Conservation (phyloP, 1,140 invertebrate species). For the Micrasema minimum region DNA sequence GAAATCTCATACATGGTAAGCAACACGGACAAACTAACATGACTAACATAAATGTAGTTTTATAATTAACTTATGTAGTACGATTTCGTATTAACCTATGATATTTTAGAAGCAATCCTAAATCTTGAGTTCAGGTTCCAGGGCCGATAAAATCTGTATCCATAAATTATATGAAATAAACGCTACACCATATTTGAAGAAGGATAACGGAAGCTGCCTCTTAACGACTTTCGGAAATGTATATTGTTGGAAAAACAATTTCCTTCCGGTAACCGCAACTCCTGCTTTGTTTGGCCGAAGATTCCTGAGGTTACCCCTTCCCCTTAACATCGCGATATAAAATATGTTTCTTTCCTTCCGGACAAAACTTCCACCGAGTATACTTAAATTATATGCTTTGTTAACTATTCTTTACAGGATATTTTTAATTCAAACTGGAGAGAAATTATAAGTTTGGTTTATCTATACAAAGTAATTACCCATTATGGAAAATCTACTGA, state of each 20-base stretch:
- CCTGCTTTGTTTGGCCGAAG: constrained; percentile 35
- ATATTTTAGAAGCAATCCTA: no score
- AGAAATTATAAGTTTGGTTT: no score
- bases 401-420: no score
- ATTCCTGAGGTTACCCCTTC: constrained; percentile 8
- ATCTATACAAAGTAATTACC: no score
- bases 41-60: no score
- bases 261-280: constrained; percentile 50
- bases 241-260: constrained; percentile 55
- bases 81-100: no score
- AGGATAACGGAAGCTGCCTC: constrained; percentile 31
- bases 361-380: constrained; percentile 5
- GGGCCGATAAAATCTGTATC: constrained; percentile 33
- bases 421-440: no score
- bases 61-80: no score
- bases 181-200: constrained; percentile 43
- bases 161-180: constrained; percentile 46
- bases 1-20: no score
- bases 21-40: no score
- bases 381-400: constrained; percentile 12
- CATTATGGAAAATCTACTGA: no score
- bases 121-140: constrained; percentile 8
- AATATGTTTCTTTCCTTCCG: constrained; percentile 50
- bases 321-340: constrained; percentile 37
- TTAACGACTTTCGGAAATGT: constrained; percentile 55